These are phyloP conservation scores for Gadus macrocephalus DNA, from an alignment of 2,113 vertebrate genomes.

Conservation along the genomic window DNA sequence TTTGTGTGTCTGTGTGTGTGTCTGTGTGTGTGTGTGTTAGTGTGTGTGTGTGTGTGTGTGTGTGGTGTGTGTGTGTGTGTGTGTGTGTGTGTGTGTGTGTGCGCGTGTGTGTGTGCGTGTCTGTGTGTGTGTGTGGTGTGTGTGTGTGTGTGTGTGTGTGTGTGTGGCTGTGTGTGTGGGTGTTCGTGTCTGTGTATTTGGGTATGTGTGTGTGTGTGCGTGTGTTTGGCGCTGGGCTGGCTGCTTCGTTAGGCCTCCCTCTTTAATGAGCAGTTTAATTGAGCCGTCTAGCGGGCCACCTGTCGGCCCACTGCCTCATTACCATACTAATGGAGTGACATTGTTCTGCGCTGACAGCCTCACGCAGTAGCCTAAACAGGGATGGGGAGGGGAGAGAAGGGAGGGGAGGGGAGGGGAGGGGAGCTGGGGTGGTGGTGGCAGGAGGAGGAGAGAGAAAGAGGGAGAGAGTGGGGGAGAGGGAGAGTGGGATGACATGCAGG, in stretches of 20 bases:
- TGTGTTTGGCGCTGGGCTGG: constrained; percentile 82
- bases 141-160: no score
- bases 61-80: no score
- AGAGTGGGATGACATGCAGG: neutral
- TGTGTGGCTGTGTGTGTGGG: no score
- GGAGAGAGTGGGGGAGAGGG: constrained; percentile 3
- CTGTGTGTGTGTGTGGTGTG: no score
- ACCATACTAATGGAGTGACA: constrained; percentile 99
- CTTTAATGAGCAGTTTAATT: constrained; percentile 99
- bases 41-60: no score
- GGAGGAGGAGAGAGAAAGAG: constrained; percentile 6
- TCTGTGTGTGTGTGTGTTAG: no score
- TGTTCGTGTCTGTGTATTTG: no score
- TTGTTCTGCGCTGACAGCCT: constrained; percentile 95
- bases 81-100: no score
- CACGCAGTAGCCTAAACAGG: constrained; percentile 74
- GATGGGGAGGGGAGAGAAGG: constrained; percentile 76
- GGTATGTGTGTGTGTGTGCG: no score
- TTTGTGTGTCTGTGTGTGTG: constrained; percentile 74
- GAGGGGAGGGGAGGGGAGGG: constrained; percentile 68
- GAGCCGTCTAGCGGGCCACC: constrained; percentile 99
- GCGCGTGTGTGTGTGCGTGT: no score
- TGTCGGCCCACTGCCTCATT: constrained; percentile 98
- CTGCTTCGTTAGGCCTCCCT: constrained; percentile 97
- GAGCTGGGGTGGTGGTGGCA: constrained; percentile 54